Evolutionary conservation across 2,797 vertebrate species (phyloP).

Genomic region (Siniperca obscura): DNA sequence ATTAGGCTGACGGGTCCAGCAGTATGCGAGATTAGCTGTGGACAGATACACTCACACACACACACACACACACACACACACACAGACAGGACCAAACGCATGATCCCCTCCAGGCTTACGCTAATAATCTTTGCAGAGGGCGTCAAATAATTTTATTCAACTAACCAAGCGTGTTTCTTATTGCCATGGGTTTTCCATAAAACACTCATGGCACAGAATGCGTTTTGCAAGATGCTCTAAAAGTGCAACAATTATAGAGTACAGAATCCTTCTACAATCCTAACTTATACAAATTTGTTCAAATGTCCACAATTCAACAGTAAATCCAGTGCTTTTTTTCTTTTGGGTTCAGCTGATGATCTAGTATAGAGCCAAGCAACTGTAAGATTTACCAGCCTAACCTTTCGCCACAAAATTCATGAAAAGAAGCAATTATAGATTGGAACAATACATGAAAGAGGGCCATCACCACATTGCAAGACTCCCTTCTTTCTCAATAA

Average conservation of each 20-base stretch:
- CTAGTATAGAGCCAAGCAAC: constrained; percentile 43
- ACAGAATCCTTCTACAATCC: neutral
- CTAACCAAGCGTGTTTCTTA: constrained; percentile 20
- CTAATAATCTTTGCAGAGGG: constrained; percentile 41
- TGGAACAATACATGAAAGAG: constrained; percentile 80
- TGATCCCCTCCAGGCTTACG: no score
- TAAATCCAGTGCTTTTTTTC: neutral
- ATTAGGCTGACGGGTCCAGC: no score
- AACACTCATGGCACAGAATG: constrained; percentile 3
- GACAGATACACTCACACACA: no score
- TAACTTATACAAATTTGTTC: constrained; percentile 16
- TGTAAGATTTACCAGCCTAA: constrained; percentile 71
- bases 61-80: no score
- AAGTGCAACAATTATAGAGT: constrained; percentile 21
- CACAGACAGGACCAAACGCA: no score
- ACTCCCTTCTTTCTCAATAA: constrained; percentile 68
- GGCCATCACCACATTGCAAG: constrained; percentile 63
- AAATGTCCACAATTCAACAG: constrained; percentile 22
- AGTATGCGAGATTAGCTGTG: no score
- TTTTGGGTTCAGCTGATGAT: constrained; percentile 56
- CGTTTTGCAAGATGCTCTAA: constrained; percentile 8
- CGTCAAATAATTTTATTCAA: constrained; percentile 40
- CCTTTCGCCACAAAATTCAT: constrained; percentile 70
- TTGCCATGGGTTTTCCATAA: constrained; percentile 7
- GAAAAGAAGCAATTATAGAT: constrained; percentile 85